These are phyloP conservation scores for Baryphthengus martii DNA, from an alignment of 2,113 vertebrate species.

Conservation along the genomic window DNA sequence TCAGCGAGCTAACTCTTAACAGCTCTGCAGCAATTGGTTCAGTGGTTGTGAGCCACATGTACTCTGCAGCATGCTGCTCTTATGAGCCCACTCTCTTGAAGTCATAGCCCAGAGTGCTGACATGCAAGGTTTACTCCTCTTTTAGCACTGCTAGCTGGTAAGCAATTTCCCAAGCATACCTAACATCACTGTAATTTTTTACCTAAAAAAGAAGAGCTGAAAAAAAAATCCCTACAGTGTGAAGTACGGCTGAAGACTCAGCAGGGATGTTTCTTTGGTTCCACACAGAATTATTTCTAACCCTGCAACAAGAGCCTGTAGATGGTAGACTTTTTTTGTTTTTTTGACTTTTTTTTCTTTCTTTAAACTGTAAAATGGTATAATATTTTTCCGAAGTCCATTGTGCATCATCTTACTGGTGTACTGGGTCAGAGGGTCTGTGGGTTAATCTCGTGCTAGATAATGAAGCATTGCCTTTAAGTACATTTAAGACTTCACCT, in stretches of 20 bases:
- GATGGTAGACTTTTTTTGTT: not conserved
- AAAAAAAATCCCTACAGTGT: not conserved
- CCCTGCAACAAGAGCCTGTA: not conserved
- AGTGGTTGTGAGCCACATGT: not conserved
- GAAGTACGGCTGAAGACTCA: not conserved
- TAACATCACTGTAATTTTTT: not conserved
- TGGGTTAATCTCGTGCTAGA: not conserved
- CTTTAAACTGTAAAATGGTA: not conserved
- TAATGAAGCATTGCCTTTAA: not conserved
- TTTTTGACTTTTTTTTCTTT: not conserved
- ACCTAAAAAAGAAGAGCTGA: not conserved
- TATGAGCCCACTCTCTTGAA: not conserved
- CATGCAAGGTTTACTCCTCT: not conserved
- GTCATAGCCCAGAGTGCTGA: not conserved
- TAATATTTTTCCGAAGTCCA: not conserved
- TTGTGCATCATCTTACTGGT: not conserved
- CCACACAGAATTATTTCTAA: not conserved
- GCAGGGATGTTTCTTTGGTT: not conserved
- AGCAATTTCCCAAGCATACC: not conserved
- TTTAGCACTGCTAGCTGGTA: not conserved
- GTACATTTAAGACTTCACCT: not conserved
- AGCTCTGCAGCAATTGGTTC: rapidly evolving
- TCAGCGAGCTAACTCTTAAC: not conserved
- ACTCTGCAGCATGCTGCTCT: not conserved
- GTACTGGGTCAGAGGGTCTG: not conserved